Evolutionary conservation across 2,113 vertebrate genomes (phyloP), one percentile per base, ranked within the genome.

Genomic region (Chinchilla lanigera): DNA sequence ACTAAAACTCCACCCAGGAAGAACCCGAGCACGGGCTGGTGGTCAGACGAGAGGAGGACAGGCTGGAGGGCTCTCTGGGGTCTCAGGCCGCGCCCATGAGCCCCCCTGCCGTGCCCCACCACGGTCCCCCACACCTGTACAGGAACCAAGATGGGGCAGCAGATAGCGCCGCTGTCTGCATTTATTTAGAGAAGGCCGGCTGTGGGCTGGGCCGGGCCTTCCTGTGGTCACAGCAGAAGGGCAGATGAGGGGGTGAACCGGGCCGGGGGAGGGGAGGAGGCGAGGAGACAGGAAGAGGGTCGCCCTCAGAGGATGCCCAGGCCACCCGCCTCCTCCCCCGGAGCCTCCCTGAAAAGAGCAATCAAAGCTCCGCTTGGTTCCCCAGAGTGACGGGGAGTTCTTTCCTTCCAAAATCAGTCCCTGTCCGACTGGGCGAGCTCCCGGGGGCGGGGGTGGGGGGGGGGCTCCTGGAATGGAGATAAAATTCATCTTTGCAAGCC

Each of bases 191-290:
- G 92, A 92, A 96, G 81, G 63, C 0, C 0, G 24, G 65, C 47
- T 1, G 0, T 78, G 77, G 44, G 30, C 85, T 88, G 80, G 50
- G 12, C 82, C 47, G 56, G 78, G 67, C 75, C 96, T 97, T 98
- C 96, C 95, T 94, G 96, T 97, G 97, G 97, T 97, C 81, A 0
- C 77, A 4, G 52, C n/a, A 78, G 58, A 92, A 60, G 86, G 0
- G 10, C 24, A 78, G 6, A 38, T 20, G 19, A 65, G 28, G 50
- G 44, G 12, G 44, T 17, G 14, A 88, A 58, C 38, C 12, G 14
- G 13, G 63, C 2, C 0, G 0, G 24, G 41, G 24, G 30, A 24
- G 38, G 24, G 0, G 24, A 47, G 24, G 30, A 24, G 38, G 24
- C 1, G 17, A 81, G 47, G 71, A 90, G 58, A 78, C 71, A 33